Percentiles rank a stretch among this genome's conserved stretches.
Conservation (phyloP, 2,888 invertebrate genomes). For the Frankliniella fusca region DNA sequence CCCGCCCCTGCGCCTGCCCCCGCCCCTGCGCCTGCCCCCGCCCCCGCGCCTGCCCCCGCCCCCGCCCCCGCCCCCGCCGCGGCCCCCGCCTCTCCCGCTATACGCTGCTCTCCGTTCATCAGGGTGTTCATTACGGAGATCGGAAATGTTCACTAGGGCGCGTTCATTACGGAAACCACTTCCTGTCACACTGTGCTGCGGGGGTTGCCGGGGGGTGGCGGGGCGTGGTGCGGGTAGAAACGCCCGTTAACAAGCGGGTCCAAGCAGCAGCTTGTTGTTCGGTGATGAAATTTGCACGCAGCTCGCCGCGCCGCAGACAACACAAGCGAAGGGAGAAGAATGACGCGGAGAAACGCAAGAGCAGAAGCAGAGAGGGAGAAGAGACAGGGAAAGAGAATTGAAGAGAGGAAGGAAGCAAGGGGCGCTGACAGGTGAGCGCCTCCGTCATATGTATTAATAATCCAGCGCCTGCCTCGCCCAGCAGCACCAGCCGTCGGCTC, state of each 20-base stretch:
- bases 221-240: too few relatives aligned
- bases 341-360: too few relatives aligned
- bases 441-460: constrained; percentile 16
- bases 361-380: too few relatives aligned
- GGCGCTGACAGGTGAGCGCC: not conserved
- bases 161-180: not conserved
- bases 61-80: not conserved
- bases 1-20: too few relatives aligned
- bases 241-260: not conserved
- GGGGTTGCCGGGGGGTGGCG: too few relatives aligned
- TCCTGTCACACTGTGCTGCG: too few relatives aligned
- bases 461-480: not conserved
- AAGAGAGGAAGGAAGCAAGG: too few relatives aligned
- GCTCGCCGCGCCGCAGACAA: too few relatives aligned
- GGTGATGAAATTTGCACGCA: not conserved
- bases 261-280: not conserved
- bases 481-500: too few relatives aligned
- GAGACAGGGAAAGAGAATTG: too few relatives aligned
- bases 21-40: not conserved
- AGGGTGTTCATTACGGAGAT: not conserved
- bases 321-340: too few relatives aligned
- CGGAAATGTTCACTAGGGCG: not conserved
- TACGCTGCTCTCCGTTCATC: not conserved
- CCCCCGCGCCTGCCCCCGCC: not conserved
- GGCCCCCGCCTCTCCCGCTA: not conserved